phyloP scores from a whole-genome alignment of 2,113 vertebrate species.

The Scatophagus argus region DNA sequence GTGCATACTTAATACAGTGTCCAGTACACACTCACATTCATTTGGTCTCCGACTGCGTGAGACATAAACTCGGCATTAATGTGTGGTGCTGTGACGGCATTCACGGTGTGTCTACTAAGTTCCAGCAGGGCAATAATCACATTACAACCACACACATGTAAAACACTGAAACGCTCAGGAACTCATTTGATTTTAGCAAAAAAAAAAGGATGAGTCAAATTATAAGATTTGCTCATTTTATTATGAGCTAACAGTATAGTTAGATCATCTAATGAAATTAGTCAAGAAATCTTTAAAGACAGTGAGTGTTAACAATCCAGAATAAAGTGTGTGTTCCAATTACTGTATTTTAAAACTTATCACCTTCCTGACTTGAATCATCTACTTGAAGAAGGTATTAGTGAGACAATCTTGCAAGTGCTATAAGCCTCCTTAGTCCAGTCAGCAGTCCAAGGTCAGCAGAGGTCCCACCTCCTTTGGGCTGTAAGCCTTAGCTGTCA shows the following conservation, averaged over 20 bases:
- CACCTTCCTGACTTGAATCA: slow-evolving; percentile 10
- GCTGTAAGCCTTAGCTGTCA: slow-evolving; percentile 39
- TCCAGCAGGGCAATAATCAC: slow-evolving; percentile 11
- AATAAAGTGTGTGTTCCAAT: neutral
- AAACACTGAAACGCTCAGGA: neutral
- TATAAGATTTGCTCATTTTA: neutral
- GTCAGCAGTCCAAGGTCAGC: slow-evolving; percentile 57
- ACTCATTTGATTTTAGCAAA: neutral
- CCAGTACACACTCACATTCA: slow-evolving; percentile 12
- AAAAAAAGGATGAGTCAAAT: neutral
- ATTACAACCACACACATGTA: neutral
- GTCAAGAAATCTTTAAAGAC: too few species aligned
- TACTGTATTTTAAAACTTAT: neutral
- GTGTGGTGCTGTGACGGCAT: slow-evolving; percentile 3
- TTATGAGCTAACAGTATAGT: neutral
- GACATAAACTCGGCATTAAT: slow-evolving; percentile 18
- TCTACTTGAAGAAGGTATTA: slow-evolving; percentile 12
- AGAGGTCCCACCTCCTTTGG: slow-evolving; percentile 25
- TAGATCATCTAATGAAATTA: neutral
- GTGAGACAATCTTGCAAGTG: slow-evolving; percentile 33
- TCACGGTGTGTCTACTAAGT: neutral
- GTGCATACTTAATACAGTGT: slow-evolving; percentile 40
- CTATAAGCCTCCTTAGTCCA: slow-evolving; percentile 49
- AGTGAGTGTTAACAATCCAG: neutral
- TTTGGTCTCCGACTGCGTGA: slow-evolving; percentile 36